Percentiles rank a stretch among this genome's conserved stretches.
Conservation (phyloP, 2,888 invertebrate genomes). For the Chaitophorus viminalis region DNA sequence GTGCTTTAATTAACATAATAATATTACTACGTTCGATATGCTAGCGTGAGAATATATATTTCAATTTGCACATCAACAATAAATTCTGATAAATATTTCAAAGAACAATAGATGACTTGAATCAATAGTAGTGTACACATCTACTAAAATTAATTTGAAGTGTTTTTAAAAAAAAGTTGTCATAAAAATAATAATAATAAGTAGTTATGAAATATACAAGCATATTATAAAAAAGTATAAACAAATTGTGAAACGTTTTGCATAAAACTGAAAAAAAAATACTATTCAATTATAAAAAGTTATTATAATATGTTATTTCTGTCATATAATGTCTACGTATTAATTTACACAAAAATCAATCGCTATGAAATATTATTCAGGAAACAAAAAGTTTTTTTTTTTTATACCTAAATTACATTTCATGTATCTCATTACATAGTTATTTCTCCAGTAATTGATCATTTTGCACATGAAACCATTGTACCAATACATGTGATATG, state of each 20-base stretch:
- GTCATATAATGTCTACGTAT: neutral
- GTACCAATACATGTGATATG: neutral
- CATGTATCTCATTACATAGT: neutral
- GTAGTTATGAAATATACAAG: no score
- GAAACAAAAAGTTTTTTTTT: slow-evolving; percentile 13
- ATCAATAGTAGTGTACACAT: neutral
- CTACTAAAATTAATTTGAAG: neutral
- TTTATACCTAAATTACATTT: neutral
- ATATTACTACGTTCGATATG: no score
- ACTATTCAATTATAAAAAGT: neutral
- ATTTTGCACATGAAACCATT: neutral
- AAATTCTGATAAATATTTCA: no score
- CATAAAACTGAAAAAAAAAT: neutral
- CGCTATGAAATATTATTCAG: neutral
- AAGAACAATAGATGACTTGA: no score
- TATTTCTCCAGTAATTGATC: slow-evolving; percentile 10
- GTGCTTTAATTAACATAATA: neutral
- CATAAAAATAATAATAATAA: no score
- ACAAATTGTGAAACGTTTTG: neutral
- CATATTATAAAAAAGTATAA: no score
- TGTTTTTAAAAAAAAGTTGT: neutral
- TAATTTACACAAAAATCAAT: neutral
- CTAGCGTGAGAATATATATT: no score
- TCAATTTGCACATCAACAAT: no score
- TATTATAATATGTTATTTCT: neutral